These are phyloP conservation scores for Polypedilum vanderplanki DNA, from an alignment of 1,140 invertebrate genomes.

Conservation along the genomic window DNA sequence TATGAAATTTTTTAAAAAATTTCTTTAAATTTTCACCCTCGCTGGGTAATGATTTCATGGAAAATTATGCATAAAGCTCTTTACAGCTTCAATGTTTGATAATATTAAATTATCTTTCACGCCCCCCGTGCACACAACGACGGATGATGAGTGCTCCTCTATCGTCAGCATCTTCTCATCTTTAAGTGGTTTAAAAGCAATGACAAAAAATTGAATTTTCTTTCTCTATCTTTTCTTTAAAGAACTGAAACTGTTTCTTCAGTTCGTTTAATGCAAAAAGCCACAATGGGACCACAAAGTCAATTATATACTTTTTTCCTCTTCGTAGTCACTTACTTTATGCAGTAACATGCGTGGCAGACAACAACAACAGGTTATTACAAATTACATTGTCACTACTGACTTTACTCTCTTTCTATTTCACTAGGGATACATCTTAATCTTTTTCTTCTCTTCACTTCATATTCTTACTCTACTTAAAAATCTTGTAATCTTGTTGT, in stretches of 20 bases:
- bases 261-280: background rate
- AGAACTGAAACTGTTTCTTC: background rate
- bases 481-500: too few species aligned
- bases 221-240: background rate
- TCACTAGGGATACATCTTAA: too few species aligned
- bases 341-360: background rate
- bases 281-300: background rate
- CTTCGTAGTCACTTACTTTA: background rate
- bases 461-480: too few species aligned
- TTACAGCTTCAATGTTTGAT: conserved; percentile 23
- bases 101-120: conserved; percentile 26
- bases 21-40: too few species aligned
- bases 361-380: conserved; percentile 1
- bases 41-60: background rate
- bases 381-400: background rate
- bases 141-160: background rate
- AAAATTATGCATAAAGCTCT: conserved; percentile 24
- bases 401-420: too few species aligned
- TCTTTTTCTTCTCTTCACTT: too few species aligned
- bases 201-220: background rate
- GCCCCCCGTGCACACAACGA: background rate
- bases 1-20: too few species aligned
- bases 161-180: background rate
- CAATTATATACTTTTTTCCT: conserved; percentile 10
- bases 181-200: background rate